Evolutionary conservation across 2,113 vertebrate species (phyloP).

Genomic region (Mus pahari): DNA sequence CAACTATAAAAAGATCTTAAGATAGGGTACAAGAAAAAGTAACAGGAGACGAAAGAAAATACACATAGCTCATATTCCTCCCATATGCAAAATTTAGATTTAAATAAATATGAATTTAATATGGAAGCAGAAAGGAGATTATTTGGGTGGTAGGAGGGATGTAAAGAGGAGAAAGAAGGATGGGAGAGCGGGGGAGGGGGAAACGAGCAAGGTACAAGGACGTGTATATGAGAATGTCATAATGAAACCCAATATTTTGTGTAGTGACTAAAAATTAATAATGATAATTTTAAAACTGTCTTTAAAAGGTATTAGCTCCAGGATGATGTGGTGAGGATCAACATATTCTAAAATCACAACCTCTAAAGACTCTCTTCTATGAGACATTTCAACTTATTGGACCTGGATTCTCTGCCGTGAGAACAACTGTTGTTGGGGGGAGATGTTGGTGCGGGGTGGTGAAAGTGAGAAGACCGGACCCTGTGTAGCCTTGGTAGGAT

Average conservation of each 20-base stretch:
- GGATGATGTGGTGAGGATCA: background rate
- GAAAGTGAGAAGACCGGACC: background rate
- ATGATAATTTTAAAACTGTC: background rate
- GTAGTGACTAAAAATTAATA: background rate
- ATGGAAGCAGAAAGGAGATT: background rate
- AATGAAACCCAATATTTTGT: background rate
- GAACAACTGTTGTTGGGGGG: background rate
- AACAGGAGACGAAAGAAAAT: background rate
- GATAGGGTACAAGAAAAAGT: background rate
- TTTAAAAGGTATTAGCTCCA: background rate
- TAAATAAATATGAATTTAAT: background rate
- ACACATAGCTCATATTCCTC: too few relatives aligned
- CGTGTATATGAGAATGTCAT: background rate
- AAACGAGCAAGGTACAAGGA: background rate
- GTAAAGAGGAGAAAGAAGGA: too few relatives aligned
- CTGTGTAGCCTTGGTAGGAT: background rate
- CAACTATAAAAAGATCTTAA: background rate
- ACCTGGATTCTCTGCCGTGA: background rate
- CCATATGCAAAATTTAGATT: background rate
- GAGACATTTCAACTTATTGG: background rate
- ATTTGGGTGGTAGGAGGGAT: background rate
- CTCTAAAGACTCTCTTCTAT: background rate
- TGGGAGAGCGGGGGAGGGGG: background rate
- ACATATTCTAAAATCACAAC: background rate
- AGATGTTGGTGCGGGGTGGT: background rate